These are phyloP conservation scores for Sceloporus tristichus DNA, from an alignment of 2,113 vertebrate genomes.

Conservation along the genomic window DNA sequence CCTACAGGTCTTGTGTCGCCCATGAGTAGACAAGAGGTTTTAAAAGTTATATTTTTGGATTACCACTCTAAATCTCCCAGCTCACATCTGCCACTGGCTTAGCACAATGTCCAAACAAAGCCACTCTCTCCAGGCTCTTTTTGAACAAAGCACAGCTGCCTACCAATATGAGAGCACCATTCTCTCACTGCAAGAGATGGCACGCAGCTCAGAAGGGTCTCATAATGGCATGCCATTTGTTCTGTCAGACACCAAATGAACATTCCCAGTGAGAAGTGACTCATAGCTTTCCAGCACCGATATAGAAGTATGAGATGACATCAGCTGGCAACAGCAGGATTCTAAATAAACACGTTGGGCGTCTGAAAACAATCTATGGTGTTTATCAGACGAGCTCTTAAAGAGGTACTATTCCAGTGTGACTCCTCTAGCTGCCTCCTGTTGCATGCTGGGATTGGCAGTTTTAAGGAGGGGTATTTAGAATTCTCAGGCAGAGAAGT, in stretches of 20 bases:
- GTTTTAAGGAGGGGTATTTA: no score
- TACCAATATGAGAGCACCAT: background rate
- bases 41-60: no score
- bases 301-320: background rate
- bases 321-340: constrained; percentile 15
- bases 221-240: background rate
- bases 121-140: background rate
- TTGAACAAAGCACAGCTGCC: background rate
- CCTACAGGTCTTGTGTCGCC: no score
- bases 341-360: background rate
- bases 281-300: background rate
- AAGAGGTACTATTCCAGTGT: no score
- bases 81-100: background rate
- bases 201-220: background rate
- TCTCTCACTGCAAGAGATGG: background rate
- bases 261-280: background rate
- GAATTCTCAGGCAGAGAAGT: no score
- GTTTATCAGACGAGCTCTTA: no score
- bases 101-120: background rate
- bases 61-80: no score
- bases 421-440: no score
- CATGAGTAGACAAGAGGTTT: no score
- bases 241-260: background rate
- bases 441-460: no score
- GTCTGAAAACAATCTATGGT: background rate